These are phyloP conservation scores for Malacoraja senta DNA, from an alignment of 2,797 vertebrate genomes.

Conservation along the genomic window DNA sequence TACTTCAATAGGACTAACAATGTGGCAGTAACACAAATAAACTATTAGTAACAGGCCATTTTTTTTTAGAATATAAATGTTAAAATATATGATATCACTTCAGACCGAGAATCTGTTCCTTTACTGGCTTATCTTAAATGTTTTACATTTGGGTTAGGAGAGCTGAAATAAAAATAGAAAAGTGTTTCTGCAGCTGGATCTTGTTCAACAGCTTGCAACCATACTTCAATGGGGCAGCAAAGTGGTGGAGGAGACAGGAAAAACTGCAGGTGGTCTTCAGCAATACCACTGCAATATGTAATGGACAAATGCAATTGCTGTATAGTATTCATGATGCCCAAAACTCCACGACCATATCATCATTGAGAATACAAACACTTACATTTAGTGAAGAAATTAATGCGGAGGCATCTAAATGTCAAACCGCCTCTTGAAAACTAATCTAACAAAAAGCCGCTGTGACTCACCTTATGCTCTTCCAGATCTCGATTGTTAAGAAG, in stretches of 20 bases:
- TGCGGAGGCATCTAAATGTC: background rate
- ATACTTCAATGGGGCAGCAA: background rate
- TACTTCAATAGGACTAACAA: background rate
- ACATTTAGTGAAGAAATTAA: background rate
- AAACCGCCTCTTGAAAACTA: background rate
- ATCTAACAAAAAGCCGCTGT: background rate
- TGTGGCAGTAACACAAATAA: constrained; percentile 40
- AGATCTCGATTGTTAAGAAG: constrained; percentile 88
- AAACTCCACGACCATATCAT: background rate
- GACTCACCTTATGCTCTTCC: constrained; percentile 78
- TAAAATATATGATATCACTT: too few species aligned
- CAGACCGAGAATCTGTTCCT: background rate
- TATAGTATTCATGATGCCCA: background rate
- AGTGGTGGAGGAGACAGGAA: background rate
- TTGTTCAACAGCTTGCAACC: background rate
- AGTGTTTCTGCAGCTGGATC: background rate
- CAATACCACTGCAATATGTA: background rate
- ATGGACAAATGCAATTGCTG: background rate
- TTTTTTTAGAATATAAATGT: background rate
- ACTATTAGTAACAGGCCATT: background rate
- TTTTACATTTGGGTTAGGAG: background rate
- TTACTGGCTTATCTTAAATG: background rate
- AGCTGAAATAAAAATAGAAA: background rate
- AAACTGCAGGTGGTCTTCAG: background rate
- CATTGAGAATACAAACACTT: background rate